Conservation (phyloP, 2,888 invertebrate species). For the Lycocerus yunnanus region DNA sequence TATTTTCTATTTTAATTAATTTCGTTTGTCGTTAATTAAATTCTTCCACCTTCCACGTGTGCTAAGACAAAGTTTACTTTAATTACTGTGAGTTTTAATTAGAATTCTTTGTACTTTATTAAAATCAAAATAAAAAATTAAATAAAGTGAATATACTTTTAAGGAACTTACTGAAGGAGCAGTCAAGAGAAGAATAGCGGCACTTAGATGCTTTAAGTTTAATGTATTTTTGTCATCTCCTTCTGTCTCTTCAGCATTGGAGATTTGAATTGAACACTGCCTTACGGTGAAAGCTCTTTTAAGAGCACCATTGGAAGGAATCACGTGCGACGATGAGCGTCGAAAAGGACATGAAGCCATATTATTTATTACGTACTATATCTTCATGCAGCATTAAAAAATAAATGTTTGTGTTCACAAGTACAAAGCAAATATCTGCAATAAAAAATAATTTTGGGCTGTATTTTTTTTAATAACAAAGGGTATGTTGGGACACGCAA, state of each 20-base stretch:
- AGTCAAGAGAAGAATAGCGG: conserved; percentile 79
- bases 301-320: conserved; percentile 56
- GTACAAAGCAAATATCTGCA: background rate
- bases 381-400: conserved; percentile 4
- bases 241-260: conserved; percentile 64
- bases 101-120: background rate
- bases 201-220: conserved; percentile 78
- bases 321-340: conserved; percentile 61
- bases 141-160: background rate
- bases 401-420: background rate
- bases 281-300: conserved; percentile 55
- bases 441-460: background rate
- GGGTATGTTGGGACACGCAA: background rate
- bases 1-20: background rate
- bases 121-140: background rate
- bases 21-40: background rate
- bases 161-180: conserved; percentile 77
- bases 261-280: conserved; percentile 69
- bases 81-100: background rate
- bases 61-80: background rate
- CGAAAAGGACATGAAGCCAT: conserved; percentile 62
- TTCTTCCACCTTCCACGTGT: background rate
- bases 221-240: conserved; percentile 67
- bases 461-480: conserved; percentile 5
- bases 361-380: conserved; percentile 4